Evolutionary conservation across 2,888 invertebrate genomes (phyloP).

Genomic region (Tiliacea citrago): DNA sequence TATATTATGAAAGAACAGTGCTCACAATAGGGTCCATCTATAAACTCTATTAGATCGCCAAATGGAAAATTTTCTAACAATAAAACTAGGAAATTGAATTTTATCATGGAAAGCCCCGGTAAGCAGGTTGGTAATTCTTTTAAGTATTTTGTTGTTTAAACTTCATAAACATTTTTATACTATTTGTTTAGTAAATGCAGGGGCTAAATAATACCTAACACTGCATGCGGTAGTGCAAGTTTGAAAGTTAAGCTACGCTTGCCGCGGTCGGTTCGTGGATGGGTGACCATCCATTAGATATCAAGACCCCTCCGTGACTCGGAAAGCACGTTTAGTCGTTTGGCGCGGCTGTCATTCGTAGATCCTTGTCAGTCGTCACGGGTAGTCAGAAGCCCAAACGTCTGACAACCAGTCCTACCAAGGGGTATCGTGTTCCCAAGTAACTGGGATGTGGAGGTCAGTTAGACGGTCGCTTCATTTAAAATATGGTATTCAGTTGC

Average conservation of each 20-base stretch:
- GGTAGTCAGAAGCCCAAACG: background rate
- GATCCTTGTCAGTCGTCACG: too few relatives aligned
- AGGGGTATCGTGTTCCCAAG: too few relatives aligned
- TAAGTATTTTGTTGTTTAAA: constrained; percentile 55
- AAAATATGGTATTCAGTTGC: too few relatives aligned
- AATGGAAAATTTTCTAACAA: constrained; percentile 68
- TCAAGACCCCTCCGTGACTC: too few relatives aligned
- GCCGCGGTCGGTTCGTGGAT: background rate
- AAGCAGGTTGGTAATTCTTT: constrained; percentile 60
- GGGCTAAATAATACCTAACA: background rate
- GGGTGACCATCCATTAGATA: too few relatives aligned
- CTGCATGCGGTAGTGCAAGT: background rate
- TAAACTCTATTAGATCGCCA: constrained; percentile 54
- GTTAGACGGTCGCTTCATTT: too few relatives aligned
- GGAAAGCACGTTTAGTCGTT: background rate
- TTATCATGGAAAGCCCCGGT: constrained; percentile 58
- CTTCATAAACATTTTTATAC: constrained; percentile 44
- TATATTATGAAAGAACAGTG: constrained; percentile 50
- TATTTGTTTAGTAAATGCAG: constrained; percentile 1
- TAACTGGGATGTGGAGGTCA: too few relatives aligned
- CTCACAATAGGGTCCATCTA: constrained; percentile 60
- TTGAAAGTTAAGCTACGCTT: too few relatives aligned
- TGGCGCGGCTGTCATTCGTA: background rate
- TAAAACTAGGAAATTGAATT: constrained; percentile 70
- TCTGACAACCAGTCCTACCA: too few relatives aligned